Conservation (phyloP, 1,140 invertebrate genomes). For the Maniola jurtina region DNA sequence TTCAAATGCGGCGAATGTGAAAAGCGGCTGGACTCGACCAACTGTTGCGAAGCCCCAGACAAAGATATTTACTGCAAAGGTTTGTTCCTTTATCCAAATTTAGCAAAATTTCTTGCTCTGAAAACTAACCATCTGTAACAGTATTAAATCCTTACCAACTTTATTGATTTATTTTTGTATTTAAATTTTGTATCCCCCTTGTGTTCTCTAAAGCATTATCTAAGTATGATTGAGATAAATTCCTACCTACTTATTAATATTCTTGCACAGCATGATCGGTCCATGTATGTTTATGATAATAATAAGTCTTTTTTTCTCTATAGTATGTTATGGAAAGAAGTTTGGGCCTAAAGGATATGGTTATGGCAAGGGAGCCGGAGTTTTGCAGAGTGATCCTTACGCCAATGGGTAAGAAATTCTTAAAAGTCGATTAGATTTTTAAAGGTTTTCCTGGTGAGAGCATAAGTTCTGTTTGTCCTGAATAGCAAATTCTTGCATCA, state of each 20-base stretch:
- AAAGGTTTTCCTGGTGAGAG: background rate
- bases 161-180: background rate
- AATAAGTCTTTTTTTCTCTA: conserved; percentile 58
- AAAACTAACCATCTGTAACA: conserved; percentile 19
- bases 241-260: conserved; percentile 1
- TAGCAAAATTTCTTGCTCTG: conserved; percentile 1
- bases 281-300: conserved; percentile 43
- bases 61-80: conserved; percentile 99
- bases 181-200: background rate
- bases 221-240: conserved; percentile 3
- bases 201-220: background rate
- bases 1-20: conserved; percentile 96
- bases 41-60: conserved; percentile 96
- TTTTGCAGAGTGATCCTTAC: conserved; percentile 91
- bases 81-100: conserved; percentile 83
- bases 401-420: conserved; percentile 83
- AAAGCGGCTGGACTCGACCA: conserved; percentile 97
- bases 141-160: background rate
- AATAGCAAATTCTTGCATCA: background rate
- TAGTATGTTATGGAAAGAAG: conserved; percentile 96
- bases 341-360: conserved; percentile 97
- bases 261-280: conserved; percentile 34
- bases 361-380: conserved; percentile 94
- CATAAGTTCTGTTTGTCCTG: background rate
- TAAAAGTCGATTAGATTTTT: conserved; percentile 5